phyloP scores from a whole-genome alignment of 2,113 vertebrate species.

The Herpailurus yagouaroundi region DNA sequence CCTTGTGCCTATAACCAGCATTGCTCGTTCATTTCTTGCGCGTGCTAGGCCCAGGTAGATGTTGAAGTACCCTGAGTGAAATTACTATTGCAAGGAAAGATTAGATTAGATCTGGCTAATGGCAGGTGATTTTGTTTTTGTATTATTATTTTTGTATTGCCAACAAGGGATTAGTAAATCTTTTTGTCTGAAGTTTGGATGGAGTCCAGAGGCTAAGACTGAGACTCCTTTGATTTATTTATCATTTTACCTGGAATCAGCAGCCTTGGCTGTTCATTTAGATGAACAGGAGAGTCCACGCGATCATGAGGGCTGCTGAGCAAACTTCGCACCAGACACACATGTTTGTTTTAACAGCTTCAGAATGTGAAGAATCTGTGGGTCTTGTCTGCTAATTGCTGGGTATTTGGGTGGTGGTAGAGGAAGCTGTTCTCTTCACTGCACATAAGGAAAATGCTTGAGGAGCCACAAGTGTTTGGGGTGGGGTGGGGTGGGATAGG shows the following conservation, averaged over 20 bases:
- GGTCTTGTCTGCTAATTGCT: slow-evolving; percentile 71
- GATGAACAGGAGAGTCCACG: neutral
- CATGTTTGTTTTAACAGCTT: slow-evolving; percentile 55
- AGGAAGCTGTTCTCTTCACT: slow-evolving; percentile 44
- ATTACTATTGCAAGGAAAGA: slow-evolving; percentile 71
- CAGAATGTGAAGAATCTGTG: slow-evolving; percentile 78
- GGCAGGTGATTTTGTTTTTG: slow-evolving; percentile 70
- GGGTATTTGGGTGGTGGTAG: slow-evolving; percentile 40
- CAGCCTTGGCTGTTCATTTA: neutral
- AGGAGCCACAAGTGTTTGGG: neutral
- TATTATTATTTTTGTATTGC: slow-evolving; percentile 76
- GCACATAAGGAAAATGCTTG: slow-evolving; percentile 60
- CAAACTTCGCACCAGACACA: slow-evolving; percentile 41
- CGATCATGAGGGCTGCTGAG: neutral
- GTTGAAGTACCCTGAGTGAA: slow-evolving; percentile 65
- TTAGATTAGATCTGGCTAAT: slow-evolving; percentile 76
- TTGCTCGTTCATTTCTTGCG: slow-evolving; percentile 55
- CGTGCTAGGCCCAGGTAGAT: slow-evolving; percentile 45
- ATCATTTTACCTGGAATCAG: slow-evolving; percentile 58
- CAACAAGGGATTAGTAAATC: slow-evolving; percentile 70
- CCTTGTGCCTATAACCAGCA: slow-evolving; percentile 45
- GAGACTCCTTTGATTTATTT: slow-evolving; percentile 37
- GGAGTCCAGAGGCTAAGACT: slow-evolving; percentile 67
- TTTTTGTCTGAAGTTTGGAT: slow-evolving; percentile 69
- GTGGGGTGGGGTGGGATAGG: neutral